Evolutionary conservation across 2,797 vertebrate species (phyloP).

Genomic region (Pelobates cultripes): DNA sequence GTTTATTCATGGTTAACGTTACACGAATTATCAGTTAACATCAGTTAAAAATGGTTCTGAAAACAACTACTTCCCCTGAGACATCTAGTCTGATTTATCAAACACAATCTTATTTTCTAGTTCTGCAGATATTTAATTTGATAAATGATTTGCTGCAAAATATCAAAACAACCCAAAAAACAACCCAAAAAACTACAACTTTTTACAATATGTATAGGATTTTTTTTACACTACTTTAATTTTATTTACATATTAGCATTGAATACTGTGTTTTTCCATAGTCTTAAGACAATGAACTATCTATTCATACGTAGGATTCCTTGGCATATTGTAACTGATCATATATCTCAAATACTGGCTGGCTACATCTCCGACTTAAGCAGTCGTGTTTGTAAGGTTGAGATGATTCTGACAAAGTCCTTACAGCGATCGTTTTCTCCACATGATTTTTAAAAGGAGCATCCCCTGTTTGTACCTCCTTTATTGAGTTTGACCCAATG

Average conservation of each 20-base stretch:
- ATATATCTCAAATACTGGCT: slow-evolving; percentile 80
- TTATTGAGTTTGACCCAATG: slow-evolving; percentile 24
- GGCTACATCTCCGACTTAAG: slow-evolving; percentile 77
- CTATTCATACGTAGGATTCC: slow-evolving; percentile 89
- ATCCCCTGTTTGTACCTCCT: slow-evolving; percentile 42
- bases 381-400: slow-evolving; percentile 67
- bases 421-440: slow-evolving; percentile 61
- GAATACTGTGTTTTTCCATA: neutral
- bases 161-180: neutral
- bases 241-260: neutral
- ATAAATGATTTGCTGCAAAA: neutral
- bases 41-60: no score
- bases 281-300: no score
- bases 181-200: neutral
- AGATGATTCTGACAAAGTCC: slow-evolving; percentile 81
- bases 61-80: no score
- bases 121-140: neutral
- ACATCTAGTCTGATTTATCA: no score
- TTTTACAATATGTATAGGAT: slow-evolving; percentile 19
- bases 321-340: slow-evolving; percentile 81
- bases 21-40: no score
- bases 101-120: neutral
- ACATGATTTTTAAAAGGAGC: slow-evolving; percentile 1
- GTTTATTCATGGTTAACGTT: no score
- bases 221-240: neutral